These are phyloP conservation scores for Heliconius erato DNA, from an alignment of 2,888 invertebrate species.

Conservation along the genomic window DNA sequence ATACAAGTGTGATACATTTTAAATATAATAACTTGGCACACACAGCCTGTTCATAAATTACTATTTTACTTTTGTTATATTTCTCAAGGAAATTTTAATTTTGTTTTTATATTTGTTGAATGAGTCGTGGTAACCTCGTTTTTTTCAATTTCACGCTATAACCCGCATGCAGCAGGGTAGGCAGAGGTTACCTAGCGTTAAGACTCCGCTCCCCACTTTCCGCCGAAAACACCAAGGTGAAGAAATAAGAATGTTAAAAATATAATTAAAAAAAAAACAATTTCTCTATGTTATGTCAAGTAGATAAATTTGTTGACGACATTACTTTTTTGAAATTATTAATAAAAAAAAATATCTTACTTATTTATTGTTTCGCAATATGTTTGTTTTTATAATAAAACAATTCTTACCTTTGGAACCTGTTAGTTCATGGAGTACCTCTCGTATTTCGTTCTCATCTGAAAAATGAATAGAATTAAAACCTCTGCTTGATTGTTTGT, in stretches of 20 bases:
- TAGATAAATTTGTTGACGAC: no score
- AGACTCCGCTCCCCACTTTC: neutral
- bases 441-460: slow-evolving; percentile 32
- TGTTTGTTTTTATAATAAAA: neutral
- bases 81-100: neutral
- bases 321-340: neutral
- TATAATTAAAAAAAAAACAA: neutral
- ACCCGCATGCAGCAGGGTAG: neutral
- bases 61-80: neutral
- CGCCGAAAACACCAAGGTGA: neutral
- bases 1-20: slow-evolving; percentile 3
- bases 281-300: no score
- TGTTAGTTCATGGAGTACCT: slow-evolving; percentile 34
- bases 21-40: neutral
- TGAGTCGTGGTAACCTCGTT: neutral
- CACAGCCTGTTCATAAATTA: slow-evolving; percentile 17
- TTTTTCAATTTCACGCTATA: neutral
- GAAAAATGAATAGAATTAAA: slow-evolving; percentile 9
- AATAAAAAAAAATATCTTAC: neutral
- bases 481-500: no score
- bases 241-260: neutral
- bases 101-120: neutral
- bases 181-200: neutral
- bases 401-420: slow-evolving; percentile 30
- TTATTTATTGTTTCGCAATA: neutral